These are phyloP conservation scores for Macaria liturata DNA, from an alignment of 2,888 invertebrate genomes.

Conservation along the genomic window DNA sequence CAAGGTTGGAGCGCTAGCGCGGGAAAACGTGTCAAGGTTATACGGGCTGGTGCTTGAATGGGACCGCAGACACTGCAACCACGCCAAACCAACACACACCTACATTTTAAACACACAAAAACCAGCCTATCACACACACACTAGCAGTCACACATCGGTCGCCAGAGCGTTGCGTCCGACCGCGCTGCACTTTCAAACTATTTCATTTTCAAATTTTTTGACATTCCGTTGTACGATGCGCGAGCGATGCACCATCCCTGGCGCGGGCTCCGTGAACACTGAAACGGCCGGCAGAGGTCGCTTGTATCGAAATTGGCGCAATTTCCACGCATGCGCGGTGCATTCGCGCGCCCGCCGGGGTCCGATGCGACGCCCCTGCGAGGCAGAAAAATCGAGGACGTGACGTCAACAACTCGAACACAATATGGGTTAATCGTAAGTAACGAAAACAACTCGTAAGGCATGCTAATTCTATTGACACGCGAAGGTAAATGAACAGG, in stretches of 20 bases:
- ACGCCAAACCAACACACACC: constrained; percentile 47
- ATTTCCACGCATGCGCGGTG: constrained; percentile 75
- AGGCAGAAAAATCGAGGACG: constrained; percentile 81
- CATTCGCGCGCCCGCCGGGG: constrained; percentile 70
- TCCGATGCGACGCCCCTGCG: constrained; percentile 72
- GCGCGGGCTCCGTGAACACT: constrained; percentile 62
- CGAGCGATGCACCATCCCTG: constrained; percentile 73
- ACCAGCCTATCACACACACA: constrained; percentile 45
- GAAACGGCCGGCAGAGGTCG: constrained; percentile 75
- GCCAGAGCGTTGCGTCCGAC: constrained; percentile 42
- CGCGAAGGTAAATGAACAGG: constrained; percentile 10
- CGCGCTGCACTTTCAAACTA: constrained; percentile 62
- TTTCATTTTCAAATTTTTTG: constrained; percentile 69
- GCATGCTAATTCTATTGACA: constrained; percentile 36
- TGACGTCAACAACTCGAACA: constrained; percentile 76
- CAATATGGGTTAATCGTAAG: constrained; percentile 76
- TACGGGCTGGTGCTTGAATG: constrained; percentile 59
- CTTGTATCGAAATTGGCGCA: constrained; percentile 79
- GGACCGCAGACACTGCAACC: constrained; percentile 64
- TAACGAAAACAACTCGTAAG: constrained; percentile 67
- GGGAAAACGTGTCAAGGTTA: constrained; percentile 82
- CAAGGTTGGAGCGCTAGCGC: constrained; percentile 72
- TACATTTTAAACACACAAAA: constrained; percentile 28
- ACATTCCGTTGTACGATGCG: constrained; percentile 61
- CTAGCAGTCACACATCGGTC: constrained; percentile 42